These are phyloP conservation scores for Coenobita brevimanus DNA, from an alignment of 1,140 invertebrate genomes.

Conservation along the genomic window DNA sequence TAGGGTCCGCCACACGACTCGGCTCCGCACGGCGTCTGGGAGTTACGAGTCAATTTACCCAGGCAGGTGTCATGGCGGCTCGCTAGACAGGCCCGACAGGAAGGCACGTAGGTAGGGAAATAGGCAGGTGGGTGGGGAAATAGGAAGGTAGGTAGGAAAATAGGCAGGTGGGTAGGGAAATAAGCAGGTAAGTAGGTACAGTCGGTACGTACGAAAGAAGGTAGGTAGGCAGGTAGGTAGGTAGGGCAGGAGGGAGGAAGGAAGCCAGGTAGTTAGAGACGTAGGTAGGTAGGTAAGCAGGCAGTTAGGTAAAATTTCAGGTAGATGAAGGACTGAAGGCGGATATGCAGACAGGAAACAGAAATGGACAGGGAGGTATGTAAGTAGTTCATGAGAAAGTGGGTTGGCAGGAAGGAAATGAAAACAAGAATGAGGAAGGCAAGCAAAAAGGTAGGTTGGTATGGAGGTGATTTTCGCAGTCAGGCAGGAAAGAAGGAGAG, in stretches of 20 bases:
- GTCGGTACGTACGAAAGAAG: neutral
- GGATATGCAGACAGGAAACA: neutral
- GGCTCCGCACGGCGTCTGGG: too few species aligned
- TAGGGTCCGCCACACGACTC: too few species aligned
- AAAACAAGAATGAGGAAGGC: neutral
- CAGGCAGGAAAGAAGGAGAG: neutral
- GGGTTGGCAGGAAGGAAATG: neutral
- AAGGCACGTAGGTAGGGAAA: neutral
- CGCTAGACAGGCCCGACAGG: too few species aligned
- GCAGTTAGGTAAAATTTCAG: neutral
- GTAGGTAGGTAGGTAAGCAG: neutral
- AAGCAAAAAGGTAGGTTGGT: neutral
- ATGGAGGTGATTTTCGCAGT: neutral
- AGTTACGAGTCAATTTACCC: too few species aligned
- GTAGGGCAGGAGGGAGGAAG: neutral
- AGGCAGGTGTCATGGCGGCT: too few species aligned
- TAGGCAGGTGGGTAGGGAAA: neutral
- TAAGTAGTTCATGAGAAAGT: neutral
- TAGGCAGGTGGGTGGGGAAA: neutral
- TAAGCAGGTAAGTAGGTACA: neutral
- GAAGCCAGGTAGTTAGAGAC: neutral
- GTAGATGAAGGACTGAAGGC: neutral
- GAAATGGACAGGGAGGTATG: neutral
- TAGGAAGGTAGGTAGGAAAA: neutral
- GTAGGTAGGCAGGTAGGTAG: neutral